Evolutionary conservation across 2,797 vertebrate species (phyloP).

Genomic region (Sandelia bainsii): DNA sequence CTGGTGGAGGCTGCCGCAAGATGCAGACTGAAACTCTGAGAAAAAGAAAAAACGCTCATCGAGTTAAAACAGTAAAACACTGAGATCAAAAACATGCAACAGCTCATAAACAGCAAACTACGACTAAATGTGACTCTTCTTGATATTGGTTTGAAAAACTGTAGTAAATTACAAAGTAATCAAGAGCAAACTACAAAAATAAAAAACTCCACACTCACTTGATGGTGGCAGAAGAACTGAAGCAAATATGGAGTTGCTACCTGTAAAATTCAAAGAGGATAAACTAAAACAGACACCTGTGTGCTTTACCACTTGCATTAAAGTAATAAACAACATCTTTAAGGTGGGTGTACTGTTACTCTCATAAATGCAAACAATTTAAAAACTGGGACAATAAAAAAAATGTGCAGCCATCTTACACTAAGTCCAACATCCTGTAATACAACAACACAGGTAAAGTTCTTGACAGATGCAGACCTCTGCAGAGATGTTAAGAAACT

Average conservation of each 20-base stretch:
- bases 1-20: slow-evolving; percentile 92
- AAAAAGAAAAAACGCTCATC: not conserved
- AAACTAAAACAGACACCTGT: not conserved
- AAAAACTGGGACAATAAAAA: too few relatives aligned
- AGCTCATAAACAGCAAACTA: not conserved
- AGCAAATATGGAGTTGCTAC: slow-evolving; percentile 91
- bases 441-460: not conserved
- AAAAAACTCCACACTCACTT: slow-evolving; percentile 86
- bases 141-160: not conserved
- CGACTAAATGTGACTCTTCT: not conserved
- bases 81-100: not conserved
- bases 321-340: too few relatives aligned
- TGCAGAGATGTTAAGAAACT: not conserved
- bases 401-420: too few relatives aligned
- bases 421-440: too few relatives aligned
- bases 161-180: too few relatives aligned
- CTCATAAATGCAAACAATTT: too few relatives aligned
- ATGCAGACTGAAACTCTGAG: slow-evolving; percentile 91
- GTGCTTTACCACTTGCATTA: too few relatives aligned
- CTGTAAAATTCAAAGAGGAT: slow-evolving; percentile 74
- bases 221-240: slow-evolving; percentile 88
- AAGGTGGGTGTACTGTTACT: too few relatives aligned
- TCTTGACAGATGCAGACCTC: not conserved
- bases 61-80: too few relatives aligned
- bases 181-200: not conserved